phyloP scores from a whole-genome alignment of 2,888 invertebrate genomes.

The Temnothorax rugatulus region DNA sequence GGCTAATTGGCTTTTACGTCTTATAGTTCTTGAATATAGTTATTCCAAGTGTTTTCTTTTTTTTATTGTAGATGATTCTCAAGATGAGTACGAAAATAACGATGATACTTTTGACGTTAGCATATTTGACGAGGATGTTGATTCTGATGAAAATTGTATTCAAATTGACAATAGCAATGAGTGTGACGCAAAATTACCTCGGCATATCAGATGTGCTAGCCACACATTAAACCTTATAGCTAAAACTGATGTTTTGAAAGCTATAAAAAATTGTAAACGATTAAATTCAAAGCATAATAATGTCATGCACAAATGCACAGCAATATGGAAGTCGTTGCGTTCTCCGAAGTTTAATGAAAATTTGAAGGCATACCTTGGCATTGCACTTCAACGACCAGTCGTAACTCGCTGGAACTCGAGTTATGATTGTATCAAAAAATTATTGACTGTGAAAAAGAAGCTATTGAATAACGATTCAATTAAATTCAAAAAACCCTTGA shows the following conservation, averaged over 20 bases:
- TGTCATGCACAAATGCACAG: neutral
- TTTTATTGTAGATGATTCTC: neutral
- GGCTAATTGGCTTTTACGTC: neutral
- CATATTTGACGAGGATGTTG: neutral
- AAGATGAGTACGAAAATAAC: neutral
- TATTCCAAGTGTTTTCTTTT: neutral
- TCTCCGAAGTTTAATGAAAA: neutral
- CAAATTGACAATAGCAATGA: neutral
- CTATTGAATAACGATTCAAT: neutral
- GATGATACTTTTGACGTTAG: neutral
- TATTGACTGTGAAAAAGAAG: neutral
- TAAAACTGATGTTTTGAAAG: neutral
- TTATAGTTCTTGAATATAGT: neutral
- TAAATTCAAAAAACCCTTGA: neutral
- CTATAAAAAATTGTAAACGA: neutral
- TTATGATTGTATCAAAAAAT: neutral
- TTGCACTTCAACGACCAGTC: neutral
- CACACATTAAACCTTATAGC: neutral
- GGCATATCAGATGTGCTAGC: neutral
- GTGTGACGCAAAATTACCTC: neutral
- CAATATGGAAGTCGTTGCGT: neutral
- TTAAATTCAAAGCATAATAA: conserved; percentile 1
- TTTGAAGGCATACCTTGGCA: neutral
- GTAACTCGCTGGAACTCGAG: neutral
- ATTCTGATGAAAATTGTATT: neutral